Conservation (phyloP, 2,888 invertebrate species). For the Stenchaetothrips biformis region DNA sequence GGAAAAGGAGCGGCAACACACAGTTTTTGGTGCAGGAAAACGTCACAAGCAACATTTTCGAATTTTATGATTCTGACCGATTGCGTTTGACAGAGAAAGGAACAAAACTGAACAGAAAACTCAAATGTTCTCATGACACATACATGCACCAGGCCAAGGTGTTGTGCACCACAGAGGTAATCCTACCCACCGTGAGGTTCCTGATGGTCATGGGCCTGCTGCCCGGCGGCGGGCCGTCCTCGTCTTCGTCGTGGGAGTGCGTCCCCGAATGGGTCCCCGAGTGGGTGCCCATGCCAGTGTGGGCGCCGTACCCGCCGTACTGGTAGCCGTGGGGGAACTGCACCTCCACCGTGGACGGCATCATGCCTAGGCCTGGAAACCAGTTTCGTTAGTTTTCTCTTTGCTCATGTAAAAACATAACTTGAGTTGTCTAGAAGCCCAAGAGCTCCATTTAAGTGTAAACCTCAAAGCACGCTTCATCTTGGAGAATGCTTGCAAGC, state of each 20-base stretch:
- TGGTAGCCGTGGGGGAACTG: conserved; percentile 15
- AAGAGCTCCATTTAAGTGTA: no score
- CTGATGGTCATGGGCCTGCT: conserved; percentile 83
- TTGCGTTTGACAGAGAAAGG: neutral
- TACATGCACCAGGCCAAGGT: neutral
- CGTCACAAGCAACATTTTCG: neutral
- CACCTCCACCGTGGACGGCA: conserved; percentile 14
- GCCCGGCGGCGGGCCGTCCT: conserved; percentile 71
- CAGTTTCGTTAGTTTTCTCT: no score
- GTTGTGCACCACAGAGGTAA: neutral
- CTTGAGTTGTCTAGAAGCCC: no score
- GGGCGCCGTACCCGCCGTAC: neutral
- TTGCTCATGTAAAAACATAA: no score
- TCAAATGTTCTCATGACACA: neutral
- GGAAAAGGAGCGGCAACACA: neutral
- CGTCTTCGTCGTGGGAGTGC: conserved; percentile 55
- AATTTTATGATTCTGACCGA: neutral
- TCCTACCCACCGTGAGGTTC: conserved; percentile 57
- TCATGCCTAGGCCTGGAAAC: neutral
- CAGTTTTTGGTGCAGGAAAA: neutral
- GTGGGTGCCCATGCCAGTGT: neutral
- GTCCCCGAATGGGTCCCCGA: conserved; percentile 2
- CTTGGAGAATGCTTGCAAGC: no score
- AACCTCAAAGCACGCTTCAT: no score
- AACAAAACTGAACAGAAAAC: conserved; percentile 3